Percentiles rank a stretch among this genome's conserved stretches.
These are phyloP conservation scores for Heliconius erato DNA, from an alignment of 2,888 invertebrate species.

Conservation along the genomic window DNA sequence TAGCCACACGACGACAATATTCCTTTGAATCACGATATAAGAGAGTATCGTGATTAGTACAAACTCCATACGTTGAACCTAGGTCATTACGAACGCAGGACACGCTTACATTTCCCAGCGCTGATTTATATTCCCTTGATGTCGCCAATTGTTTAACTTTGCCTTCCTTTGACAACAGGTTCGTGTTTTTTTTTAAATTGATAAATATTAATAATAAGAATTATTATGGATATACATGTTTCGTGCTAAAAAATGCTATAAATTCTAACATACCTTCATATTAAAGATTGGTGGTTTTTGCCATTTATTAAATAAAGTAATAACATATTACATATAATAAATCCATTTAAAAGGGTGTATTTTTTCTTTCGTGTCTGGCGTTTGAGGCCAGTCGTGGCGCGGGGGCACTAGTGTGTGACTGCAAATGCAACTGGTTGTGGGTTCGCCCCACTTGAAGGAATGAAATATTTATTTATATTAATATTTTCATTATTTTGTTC, in stretches of 20 bases:
- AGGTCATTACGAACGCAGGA: slow-evolving; percentile 42
- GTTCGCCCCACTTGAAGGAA: too few species aligned
- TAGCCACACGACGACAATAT: neutral
- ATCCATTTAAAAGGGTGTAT: too few species aligned
- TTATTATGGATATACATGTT: neutral
- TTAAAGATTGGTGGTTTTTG: too few species aligned
- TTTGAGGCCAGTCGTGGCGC: too few species aligned
- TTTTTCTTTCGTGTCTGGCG: too few species aligned
- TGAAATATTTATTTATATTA: too few species aligned
- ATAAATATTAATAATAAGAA: slow-evolving; percentile 12
- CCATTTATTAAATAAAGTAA: too few species aligned
- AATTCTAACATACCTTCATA: neutral
- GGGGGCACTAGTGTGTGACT: too few species aligned
- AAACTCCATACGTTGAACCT: slow-evolving; percentile 39
- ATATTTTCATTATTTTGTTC: too few species aligned
- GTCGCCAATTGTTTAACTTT: slow-evolving; percentile 39
- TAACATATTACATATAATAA: too few species aligned
- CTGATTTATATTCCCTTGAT: slow-evolving; percentile 47
- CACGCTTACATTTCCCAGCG: slow-evolving; percentile 48
- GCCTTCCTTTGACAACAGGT: slow-evolving; percentile 29
- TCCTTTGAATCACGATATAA: slow-evolving; percentile 12
- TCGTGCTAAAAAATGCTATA: neutral
- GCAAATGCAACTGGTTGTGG: too few species aligned
- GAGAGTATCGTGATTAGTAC: neutral
- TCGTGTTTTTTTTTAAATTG: neutral